These are phyloP conservation scores for Drosophila rhopaloa DNA, from an alignment of 1,140 invertebrate genomes.

Conservation along the genomic window DNA sequence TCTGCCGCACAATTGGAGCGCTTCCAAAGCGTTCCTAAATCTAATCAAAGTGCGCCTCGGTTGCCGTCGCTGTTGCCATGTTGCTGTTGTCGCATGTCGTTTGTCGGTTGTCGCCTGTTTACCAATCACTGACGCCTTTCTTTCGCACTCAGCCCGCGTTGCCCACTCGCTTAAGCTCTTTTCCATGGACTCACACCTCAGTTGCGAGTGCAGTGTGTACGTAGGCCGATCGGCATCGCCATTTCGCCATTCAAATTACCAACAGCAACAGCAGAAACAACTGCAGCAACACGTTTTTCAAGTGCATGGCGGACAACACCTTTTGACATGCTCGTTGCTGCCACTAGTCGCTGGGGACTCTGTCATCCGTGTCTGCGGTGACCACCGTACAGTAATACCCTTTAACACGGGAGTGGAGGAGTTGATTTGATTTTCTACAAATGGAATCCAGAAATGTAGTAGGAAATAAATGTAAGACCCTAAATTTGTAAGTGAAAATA, in stretches of 20 bases:
- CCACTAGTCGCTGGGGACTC: constrained; percentile 14
- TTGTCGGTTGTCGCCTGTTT: constrained; percentile 62
- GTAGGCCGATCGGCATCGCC: constrained; percentile 57
- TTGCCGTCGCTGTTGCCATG: constrained; percentile 12
- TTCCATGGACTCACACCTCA: constrained; percentile 18
- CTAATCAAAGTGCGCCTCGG: constrained; percentile 77
- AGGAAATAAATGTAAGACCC: no score
- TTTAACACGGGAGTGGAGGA: background rate
- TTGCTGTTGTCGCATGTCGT: constrained; percentile 39
- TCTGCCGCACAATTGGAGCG: constrained; percentile 67
- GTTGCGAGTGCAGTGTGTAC: constrained; percentile 2
- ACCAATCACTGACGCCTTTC: constrained; percentile 59
- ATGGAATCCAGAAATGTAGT: no score
- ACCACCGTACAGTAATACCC: constrained; percentile 35
- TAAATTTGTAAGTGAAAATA: no score
- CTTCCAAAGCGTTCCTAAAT: constrained; percentile 69
- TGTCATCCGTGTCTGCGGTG: constrained; percentile 6
- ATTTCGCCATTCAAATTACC: constrained; percentile 76
- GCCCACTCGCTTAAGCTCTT: constrained; percentile 15
- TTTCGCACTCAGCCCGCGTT: constrained; percentile 50
- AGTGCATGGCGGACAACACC: constrained; percentile 75
- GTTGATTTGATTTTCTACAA: background rate
- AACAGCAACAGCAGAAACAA: constrained; percentile 26
- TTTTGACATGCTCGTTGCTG: constrained; percentile 71
- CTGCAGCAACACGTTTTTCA: constrained; percentile 71